These are phyloP conservation scores for Ochotona curzoniae DNA, from an alignment of 2,113 vertebrate genomes.

Conservation along the genomic window DNA sequence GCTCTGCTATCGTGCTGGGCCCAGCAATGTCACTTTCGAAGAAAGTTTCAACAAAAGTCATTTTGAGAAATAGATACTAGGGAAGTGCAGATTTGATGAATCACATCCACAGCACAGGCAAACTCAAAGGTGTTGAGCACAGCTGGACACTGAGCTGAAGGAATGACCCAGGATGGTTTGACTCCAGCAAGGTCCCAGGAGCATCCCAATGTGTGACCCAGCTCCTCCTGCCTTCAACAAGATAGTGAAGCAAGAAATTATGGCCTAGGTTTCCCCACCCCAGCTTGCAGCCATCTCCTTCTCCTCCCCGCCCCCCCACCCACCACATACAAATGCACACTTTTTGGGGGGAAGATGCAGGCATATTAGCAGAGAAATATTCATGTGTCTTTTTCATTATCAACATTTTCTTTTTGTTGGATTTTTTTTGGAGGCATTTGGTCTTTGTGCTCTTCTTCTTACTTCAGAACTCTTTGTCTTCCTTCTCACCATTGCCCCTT, in stretches of 20 bases:
- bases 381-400: background rate
- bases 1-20: too few relatives aligned
- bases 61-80: background rate
- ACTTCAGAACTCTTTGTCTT: background rate
- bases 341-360: background rate
- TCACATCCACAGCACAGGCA: background rate
- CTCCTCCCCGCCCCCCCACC: background rate
- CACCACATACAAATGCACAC: too few relatives aligned
- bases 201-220: accelerated
- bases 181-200: background rate
- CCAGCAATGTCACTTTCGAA: too few relatives aligned
- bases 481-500: background rate
- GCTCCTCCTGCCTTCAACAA: background rate
- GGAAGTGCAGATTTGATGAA: background rate
- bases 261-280: background rate
- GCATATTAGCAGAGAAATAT: background rate
- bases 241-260: background rate
- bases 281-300: too few relatives aligned
- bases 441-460: background rate
- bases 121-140: background rate
- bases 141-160: background rate
- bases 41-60: background rate
- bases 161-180: accelerated
- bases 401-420: background rate
- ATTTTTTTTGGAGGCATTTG: accelerated